Percentiles rank a stretch among this genome's conserved stretches.
phyloP scores from a whole-genome alignment of 2,113 vertebrate genomes.

The Leptodactylus fuscus region DNA sequence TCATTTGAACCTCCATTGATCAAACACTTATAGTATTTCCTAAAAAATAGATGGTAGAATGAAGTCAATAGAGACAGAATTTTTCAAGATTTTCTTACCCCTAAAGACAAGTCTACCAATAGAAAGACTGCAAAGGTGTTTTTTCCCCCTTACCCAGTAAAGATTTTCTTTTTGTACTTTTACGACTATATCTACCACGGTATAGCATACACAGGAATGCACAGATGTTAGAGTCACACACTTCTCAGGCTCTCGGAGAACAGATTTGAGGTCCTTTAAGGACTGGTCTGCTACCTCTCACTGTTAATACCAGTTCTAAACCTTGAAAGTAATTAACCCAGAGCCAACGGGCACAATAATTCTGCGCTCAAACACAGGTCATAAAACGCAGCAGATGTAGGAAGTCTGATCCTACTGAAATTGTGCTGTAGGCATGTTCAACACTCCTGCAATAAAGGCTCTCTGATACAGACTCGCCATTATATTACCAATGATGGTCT shows the following conservation, averaged over 20 bases:
- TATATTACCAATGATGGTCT: neutral
- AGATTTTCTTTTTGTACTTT: neutral
- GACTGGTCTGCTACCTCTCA: neutral
- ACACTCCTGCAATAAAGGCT: neutral
- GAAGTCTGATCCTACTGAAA: neutral
- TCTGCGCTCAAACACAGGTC: constrained; percentile 22
- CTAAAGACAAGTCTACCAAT: neutral
- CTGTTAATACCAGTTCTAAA: neutral
- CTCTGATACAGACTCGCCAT: neutral
- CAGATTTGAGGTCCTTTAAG: constrained; percentile 25
- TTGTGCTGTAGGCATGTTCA: neutral
- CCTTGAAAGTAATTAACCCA: constrained; percentile 11
- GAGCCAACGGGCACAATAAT: constrained; percentile 12
- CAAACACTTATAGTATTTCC: too few species aligned
- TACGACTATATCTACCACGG: neutral
- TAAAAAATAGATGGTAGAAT: too few species aligned
- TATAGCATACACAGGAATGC: neutral
- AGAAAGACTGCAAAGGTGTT: neutral
- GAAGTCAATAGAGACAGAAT: too few species aligned
- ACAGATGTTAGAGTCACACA: constrained; percentile 27
- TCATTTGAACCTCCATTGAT: too few species aligned
- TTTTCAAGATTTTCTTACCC: neutral
- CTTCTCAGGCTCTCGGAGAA: neutral
- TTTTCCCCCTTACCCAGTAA: neutral
- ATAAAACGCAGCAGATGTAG: constrained; percentile 35